phyloP scores from a whole-genome alignment of 2,113 vertebrate species.

The Stigmatopora nigra region DNA sequence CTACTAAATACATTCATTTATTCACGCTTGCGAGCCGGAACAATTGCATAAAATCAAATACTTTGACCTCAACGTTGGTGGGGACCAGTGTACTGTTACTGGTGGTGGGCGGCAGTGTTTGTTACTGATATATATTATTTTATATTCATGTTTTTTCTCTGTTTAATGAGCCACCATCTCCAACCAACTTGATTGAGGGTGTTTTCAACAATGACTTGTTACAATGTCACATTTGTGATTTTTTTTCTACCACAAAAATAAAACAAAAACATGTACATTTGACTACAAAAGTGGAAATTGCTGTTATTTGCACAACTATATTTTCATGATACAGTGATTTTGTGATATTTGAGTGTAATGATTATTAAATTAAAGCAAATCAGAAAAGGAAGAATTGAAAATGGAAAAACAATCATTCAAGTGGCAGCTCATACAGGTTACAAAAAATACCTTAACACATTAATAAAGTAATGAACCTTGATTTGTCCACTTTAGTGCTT shows the following conservation, averaged over 20 bases:
- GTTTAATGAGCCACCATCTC: constrained; percentile 50
- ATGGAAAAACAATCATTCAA: background rate
- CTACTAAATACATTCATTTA: constrained; percentile 12
- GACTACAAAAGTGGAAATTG: too few relatives aligned
- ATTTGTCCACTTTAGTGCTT: background rate
- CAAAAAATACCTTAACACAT: background rate
- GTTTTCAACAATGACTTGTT: constrained; percentile 10
- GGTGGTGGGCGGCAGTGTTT: constrained; percentile 60
- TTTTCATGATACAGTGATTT: too few relatives aligned
- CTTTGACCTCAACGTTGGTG: constrained; percentile 24
- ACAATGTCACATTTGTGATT: background rate
- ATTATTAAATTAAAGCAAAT: too few relatives aligned
- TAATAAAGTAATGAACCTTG: background rate
- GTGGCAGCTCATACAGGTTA: background rate
- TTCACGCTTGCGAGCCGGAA: constrained; percentile 19
- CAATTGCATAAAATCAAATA: constrained; percentile 54
- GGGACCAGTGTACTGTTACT: constrained; percentile 21
- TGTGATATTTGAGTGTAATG: too few relatives aligned
- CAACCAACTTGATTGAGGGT: constrained; percentile 19
- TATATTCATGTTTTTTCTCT: constrained; percentile 42
- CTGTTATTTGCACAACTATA: too few relatives aligned
- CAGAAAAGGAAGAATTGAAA: background rate
- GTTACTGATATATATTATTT: constrained; percentile 45
- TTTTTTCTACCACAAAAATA: too few relatives aligned
- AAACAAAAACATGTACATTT: too few relatives aligned